Conservation (phyloP, 2,888 invertebrate genomes). For the Xylophagus ater region DNA sequence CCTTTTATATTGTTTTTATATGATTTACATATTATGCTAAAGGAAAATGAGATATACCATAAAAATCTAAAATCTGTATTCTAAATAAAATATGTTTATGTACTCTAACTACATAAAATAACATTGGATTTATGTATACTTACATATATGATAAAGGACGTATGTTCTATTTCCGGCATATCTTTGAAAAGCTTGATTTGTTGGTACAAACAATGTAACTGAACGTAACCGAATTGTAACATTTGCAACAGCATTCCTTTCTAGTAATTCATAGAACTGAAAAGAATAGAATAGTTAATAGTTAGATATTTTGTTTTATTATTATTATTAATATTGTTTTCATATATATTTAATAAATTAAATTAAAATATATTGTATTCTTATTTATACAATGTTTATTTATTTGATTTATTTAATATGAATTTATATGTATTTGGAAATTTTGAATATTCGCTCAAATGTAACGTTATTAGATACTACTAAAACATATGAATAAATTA, state of each 20-base stretch:
- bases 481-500: too few relatives aligned
- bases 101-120: too few relatives aligned
- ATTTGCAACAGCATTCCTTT: conserved; percentile 61
- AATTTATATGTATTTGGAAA: neutral
- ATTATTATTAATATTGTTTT: neutral
- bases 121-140: too few relatives aligned
- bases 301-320: neutral
- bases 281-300: conserved; percentile 19
- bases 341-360: conserved; percentile 10
- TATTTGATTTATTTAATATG: neutral
- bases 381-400: neutral
- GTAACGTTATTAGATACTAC: too few relatives aligned
- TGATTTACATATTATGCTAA: too few relatives aligned
- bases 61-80: too few relatives aligned
- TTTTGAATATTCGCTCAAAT: neutral
- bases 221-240: conserved; percentile 59
- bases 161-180: conserved; percentile 50
- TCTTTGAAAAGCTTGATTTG: conserved; percentile 74
- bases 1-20: too few relatives aligned
- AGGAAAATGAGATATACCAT: too few relatives aligned
- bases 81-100: too few relatives aligned
- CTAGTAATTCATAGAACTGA: conserved; percentile 69
- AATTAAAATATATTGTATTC: neutral
- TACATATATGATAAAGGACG: conserved; percentile 75
- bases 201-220: conserved; percentile 81